Conservation (phyloP, 2,113 vertebrate species). For the Nannospalax galili region DNA sequence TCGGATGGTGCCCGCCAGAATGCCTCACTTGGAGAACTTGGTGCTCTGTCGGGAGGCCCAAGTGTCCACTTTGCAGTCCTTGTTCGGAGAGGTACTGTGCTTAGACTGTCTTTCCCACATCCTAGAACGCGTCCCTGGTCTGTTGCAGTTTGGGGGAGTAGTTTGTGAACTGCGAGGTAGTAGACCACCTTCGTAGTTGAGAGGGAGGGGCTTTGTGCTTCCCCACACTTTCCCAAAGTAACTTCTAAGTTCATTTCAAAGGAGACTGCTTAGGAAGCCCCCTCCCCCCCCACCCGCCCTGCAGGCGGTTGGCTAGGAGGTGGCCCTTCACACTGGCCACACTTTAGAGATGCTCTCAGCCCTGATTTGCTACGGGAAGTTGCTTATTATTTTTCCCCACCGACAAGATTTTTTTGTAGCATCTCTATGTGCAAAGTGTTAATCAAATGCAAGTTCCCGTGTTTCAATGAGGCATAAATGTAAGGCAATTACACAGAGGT, state of each 20-base stretch:
- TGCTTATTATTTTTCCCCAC: not conserved
- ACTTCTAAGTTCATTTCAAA: not conserved
- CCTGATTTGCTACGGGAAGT: not conserved
- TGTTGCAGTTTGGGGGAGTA: not conserved
- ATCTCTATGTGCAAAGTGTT: not conserved
- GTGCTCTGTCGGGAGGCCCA: slow-evolving; percentile 93
- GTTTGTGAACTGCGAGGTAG: not conserved
- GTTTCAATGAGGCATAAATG: not conserved
- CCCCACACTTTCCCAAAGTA: not conserved
- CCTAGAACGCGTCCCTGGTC: not conserved
- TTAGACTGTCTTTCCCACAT: not conserved
- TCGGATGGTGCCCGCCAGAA: not conserved
- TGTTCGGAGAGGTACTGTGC: slow-evolving; percentile 93
- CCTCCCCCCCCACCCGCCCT: not conserved
- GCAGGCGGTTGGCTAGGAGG: not conserved
- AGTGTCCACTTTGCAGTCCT: slow-evolving; percentile 87
- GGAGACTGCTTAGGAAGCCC: not conserved
- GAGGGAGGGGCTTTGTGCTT: not conserved
- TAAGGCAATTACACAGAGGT: not conserved
- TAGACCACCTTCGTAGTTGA: not conserved
- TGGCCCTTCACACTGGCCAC: not conserved
- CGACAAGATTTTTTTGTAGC: not conserved
- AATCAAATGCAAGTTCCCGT: not conserved
- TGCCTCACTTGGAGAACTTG: slow-evolving; percentile 84
- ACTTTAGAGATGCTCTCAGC: not conserved